phyloP scores from a whole-genome alignment of 2,113 vertebrate species.

The Myotis davidii region DNA sequence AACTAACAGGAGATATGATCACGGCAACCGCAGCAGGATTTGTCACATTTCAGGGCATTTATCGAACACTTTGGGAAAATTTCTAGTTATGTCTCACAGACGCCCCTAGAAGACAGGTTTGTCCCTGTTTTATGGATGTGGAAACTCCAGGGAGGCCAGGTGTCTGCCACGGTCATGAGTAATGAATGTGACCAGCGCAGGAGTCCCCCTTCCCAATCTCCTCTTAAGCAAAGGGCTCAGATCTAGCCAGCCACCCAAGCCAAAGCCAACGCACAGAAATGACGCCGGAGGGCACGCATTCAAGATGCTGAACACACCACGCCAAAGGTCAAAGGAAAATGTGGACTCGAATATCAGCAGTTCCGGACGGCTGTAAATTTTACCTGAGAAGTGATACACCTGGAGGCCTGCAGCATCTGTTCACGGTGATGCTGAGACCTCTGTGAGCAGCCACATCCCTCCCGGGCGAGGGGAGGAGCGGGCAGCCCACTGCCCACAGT shows the following conservation, averaged over 20 bases:
- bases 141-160: neutral
- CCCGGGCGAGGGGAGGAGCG: fast-evolving
- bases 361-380: no score
- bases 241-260: neutral
- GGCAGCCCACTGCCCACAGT: neutral
- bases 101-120: neutral
- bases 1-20: fast-evolving
- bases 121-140: neutral
- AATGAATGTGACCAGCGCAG: fast-evolving
- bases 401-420: no score
- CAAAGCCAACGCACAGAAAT: neutral
- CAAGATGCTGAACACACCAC: neutral
- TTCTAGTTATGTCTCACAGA: neutral
- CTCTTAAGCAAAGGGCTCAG: neutral
- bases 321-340: fast-evolving
- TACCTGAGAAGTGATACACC: neutral
- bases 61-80: no score
- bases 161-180: neutral
- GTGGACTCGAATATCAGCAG: fast-evolving
- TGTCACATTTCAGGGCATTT: fast-evolving
- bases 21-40: neutral
- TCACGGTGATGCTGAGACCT: fast-evolving
- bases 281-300: neutral
- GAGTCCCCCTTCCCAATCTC: neutral
- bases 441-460: neutral